Evolutionary conservation across 2,797 vertebrate species (phyloP), one percentile per base, ranked within the genome.

Genomic region (Lemur catta): DNA sequence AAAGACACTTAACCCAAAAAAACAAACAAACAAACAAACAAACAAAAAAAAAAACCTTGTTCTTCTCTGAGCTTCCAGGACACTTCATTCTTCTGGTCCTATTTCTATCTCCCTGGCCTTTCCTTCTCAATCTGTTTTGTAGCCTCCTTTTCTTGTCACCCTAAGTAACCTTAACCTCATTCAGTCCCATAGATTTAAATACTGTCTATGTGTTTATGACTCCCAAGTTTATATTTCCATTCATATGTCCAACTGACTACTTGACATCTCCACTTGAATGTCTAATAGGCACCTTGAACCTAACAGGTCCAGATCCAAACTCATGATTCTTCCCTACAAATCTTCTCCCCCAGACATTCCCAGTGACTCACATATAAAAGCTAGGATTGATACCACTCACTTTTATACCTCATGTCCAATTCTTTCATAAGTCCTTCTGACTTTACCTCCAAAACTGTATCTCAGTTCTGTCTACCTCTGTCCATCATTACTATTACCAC

Each of bases 131-230:
- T 87, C 65, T 91, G 55, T 81, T 90, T 92, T 80, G 35, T 6
- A 88, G 71, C 30, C 55, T 89, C 43, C 52, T 55, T 88, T 91
- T 65, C 55, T 84, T 63, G 50, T 91, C 76, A 52, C n/a, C 20
- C 9, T 65, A 80, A 76, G 55, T 63, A 63, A 95, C 65, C 69
- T 95, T 61, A 75, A 92, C 65, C 57, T 95, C 85, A 91, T 84
- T 96, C 65, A 59, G 43, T 87, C 41, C 33, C 72, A 87, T 24
- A 96, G 52, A 71, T 96, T 93, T 93, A 95, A 90, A 93, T 67
- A 61, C 9, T 46, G 82, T 57, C n/a, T 72, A 84, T 65, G 15
- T 75, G 22, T 7, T 76, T 28, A 79, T 69, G 81, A 67, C 2
- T 71, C 43, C 28, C 59, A 75, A 48, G 18, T 80, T 92, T 65